Conservation (phyloP, 1,140 invertebrate genomes). For the Drosophila teissieri region DNA sequence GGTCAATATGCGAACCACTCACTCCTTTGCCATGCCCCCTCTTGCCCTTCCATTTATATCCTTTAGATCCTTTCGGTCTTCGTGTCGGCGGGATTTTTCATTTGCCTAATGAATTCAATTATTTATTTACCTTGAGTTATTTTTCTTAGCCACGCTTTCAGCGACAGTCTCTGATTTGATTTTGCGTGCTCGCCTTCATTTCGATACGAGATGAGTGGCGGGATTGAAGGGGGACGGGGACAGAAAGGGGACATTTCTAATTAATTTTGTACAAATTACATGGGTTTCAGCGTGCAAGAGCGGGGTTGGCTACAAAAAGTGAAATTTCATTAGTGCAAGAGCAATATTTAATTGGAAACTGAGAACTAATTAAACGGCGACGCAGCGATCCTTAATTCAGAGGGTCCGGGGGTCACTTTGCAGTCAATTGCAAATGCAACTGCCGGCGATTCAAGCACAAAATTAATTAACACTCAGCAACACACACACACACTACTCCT, state of each 20-base stretch:
- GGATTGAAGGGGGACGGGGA: constrained; percentile 1
- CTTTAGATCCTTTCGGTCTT: constrained; percentile 26
- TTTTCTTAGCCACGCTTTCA: constrained; percentile 42
- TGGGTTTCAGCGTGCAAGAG: constrained; percentile 10
- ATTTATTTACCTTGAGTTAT: constrained; percentile 78
- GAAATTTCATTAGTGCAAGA: constrained; percentile 82
- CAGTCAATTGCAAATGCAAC: constrained; percentile 72
- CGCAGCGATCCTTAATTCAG: constrained; percentile 18
- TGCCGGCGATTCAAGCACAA: constrained; percentile 72
- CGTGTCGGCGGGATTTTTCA: constrained; percentile 77
- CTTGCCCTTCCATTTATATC: constrained; percentile 15
- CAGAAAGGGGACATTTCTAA: constrained; percentile 58
- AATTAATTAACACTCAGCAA: constrained; percentile 78
- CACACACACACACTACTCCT: constrained; percentile 22
- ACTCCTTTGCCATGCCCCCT: background rate
- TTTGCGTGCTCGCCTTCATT: constrained; percentile 60
- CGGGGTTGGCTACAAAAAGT: constrained; percentile 47
- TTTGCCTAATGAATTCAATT: constrained; percentile 84
- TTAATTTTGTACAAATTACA: constrained; percentile 80
- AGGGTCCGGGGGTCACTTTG: constrained; percentile 19
- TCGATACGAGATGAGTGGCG: constrained; percentile 23
- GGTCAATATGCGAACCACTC: constrained; percentile 59
- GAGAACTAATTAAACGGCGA: constrained; percentile 75
- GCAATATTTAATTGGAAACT: constrained; percentile 73
- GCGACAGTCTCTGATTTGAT: constrained; percentile 64